These are phyloP conservation scores for Cerastis rubricosa DNA, from an alignment of 2,888 invertebrate species.

Conservation along the genomic window DNA sequence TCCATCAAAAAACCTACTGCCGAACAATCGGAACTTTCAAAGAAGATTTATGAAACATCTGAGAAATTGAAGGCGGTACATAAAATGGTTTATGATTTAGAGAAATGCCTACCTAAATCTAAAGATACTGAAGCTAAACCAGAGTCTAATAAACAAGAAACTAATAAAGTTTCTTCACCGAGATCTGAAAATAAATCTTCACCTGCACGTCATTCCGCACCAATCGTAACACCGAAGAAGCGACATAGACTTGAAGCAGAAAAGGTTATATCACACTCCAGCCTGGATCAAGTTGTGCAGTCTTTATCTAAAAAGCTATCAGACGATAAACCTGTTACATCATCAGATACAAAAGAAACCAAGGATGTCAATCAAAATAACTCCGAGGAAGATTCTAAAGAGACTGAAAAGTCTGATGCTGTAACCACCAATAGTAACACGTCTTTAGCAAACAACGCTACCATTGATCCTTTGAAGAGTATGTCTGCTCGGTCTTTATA, in stretches of 20 bases:
- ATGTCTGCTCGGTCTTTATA: slow-evolving; percentile 88
- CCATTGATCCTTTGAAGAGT: slow-evolving; percentile 85
- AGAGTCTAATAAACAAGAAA: slow-evolving; percentile 80
- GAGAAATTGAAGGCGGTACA: slow-evolving; percentile 89
- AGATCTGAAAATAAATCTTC: slow-evolving; percentile 83
- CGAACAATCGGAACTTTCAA: slow-evolving; percentile 88
- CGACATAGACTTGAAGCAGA: slow-evolving; percentile 93
- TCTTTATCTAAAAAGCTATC: slow-evolving; percentile 87
- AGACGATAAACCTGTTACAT: slow-evolving; percentile 80
- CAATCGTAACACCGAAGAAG: slow-evolving; percentile 93
- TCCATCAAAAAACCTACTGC: slow-evolving; percentile 82
- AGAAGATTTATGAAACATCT: slow-evolving; percentile 88
- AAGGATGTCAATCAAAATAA: slow-evolving; percentile 82
- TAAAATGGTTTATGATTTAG: slow-evolving; percentile 87
- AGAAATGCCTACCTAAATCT: slow-evolving; percentile 85
- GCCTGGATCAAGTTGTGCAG: slow-evolving; percentile 87
- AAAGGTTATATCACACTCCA: slow-evolving; percentile 82
- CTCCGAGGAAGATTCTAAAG: slow-evolving; percentile 78
- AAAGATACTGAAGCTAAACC: slow-evolving; percentile 82
- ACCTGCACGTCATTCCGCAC: slow-evolving; percentile 83
- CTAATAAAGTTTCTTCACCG: slow-evolving; percentile 81
- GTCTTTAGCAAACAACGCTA: slow-evolving; percentile 66
- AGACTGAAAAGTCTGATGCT: slow-evolving; percentile 71
- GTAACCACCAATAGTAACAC: slow-evolving; percentile 64
- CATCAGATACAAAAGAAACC: slow-evolving; percentile 73